Evolutionary conservation across 2,797 vertebrate genomes (phyloP).

Genomic region (Hafferia zeledoni): DNA sequence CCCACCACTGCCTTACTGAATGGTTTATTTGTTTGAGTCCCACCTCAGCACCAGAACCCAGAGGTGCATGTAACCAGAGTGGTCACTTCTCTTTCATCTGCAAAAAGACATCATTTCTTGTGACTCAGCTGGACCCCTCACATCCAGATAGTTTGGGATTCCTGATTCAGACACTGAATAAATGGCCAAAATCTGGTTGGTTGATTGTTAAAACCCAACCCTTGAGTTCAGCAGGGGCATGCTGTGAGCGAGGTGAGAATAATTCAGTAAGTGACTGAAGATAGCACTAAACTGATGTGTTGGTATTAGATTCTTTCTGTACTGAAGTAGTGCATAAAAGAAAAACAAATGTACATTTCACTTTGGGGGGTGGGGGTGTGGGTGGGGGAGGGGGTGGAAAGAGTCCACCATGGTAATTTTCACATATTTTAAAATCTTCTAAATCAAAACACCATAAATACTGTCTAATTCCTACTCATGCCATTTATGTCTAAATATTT

Average conservation of each 20-base stretch:
- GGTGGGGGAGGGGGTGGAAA: too few species aligned
- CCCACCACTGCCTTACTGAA: not conserved
- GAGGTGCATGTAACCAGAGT: accelerated
- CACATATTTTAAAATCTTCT: not conserved
- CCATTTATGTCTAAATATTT: not conserved
- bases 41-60: not conserved
- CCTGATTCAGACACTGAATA: not conserved
- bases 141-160: not conserved
- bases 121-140: not conserved
- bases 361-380: too few species aligned
- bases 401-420: not conserved
- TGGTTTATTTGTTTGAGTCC: not conserved
- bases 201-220: not conserved
- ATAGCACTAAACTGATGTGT: not conserved
- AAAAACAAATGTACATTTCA: not conserved
- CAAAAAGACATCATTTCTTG: not conserved
- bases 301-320: not conserved
- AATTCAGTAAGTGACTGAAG: not conserved
- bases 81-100: not conserved
- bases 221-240: not conserved
- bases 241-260: not conserved
- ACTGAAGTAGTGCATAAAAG: not conserved
- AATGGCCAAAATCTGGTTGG: not conserved
- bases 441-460: not conserved
- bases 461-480: not conserved